A percentile compares a stretch with the other conserved stretches of the same genome.
These are phyloP conservation scores for Strix uralensis DNA, from an alignment of 2,113 vertebrate species.

Conservation along the genomic window DNA sequence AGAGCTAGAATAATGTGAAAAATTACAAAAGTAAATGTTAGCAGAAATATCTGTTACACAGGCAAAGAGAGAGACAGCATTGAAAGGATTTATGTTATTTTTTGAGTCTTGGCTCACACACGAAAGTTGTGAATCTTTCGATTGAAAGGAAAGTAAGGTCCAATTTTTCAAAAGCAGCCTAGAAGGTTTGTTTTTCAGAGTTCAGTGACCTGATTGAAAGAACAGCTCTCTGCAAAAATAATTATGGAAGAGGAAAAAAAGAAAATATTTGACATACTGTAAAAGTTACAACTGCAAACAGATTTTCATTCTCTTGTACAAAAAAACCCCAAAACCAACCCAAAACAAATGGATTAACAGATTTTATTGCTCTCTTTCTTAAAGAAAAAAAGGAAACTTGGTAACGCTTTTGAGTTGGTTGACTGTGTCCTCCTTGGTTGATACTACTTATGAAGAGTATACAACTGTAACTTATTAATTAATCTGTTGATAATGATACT, in stretches of 20 bases:
- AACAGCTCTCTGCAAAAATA: constrained; percentile 65
- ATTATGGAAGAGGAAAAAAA: background rate
- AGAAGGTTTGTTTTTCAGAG: constrained; percentile 52
- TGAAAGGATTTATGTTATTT: constrained; percentile 49
- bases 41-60: constrained; percentile 52
- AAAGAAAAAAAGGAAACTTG: background rate
- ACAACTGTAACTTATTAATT: background rate
- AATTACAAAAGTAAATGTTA: constrained; percentile 68
- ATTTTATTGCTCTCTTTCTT: background rate
- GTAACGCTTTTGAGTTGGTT: background rate
- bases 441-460: background rate
- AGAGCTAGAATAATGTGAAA: constrained; percentile 62
- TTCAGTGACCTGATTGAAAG: constrained; percentile 56
- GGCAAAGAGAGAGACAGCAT: constrained; percentile 35
- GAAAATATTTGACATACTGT: constrained; percentile 2
- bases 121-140: constrained; percentile 56
- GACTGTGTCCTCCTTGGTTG: background rate
- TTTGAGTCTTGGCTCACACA: constrained; percentile 24
- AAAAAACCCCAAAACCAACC: background rate
- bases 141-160: constrained; percentile 31
- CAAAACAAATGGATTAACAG: background rate
- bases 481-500: background rate
- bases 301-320: background rate
- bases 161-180: constrained; percentile 57
- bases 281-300: constrained; percentile 39